These are phyloP conservation scores for Paramuricea clavata DNA, from an alignment of 92 coral and sea anemone genomes.

Conservation along the genomic window DNA sequence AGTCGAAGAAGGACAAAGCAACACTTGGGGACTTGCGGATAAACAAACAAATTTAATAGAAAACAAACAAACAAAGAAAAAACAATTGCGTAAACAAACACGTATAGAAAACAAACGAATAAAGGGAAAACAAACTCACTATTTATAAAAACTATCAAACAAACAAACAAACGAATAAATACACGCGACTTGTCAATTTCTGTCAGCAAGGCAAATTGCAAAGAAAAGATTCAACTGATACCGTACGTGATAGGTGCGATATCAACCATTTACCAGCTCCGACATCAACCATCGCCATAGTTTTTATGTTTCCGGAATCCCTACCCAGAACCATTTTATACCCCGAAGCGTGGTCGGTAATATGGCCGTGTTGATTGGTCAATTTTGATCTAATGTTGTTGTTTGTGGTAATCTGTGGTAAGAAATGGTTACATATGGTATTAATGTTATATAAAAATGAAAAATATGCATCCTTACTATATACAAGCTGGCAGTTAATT, in stretches of 20 bases:
- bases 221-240: neutral
- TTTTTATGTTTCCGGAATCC: neutral
- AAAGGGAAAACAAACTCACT: neutral
- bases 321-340: neutral
- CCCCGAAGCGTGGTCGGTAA: neutral
- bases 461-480: neutral
- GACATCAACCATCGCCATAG: neutral
- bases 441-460: neutral
- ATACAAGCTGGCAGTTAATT: too few species aligned
- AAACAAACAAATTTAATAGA: neutral
- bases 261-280: neutral
- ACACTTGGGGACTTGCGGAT: neutral
- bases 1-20: neutral
- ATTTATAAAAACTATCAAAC: neutral
- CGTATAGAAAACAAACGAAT: neutral
- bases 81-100: neutral
- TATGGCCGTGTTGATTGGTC: neutral
- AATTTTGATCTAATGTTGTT: neutral
- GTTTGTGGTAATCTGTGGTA: neutral
- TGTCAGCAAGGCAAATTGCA: neutral
- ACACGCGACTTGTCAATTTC: neutral
- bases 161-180: neutral
- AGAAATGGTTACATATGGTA: neutral
- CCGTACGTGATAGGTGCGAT: neutral
- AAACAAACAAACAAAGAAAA: neutral